Conservation (phyloP, 2,888 invertebrate genomes). For the Drosophila sordidula region DNA sequence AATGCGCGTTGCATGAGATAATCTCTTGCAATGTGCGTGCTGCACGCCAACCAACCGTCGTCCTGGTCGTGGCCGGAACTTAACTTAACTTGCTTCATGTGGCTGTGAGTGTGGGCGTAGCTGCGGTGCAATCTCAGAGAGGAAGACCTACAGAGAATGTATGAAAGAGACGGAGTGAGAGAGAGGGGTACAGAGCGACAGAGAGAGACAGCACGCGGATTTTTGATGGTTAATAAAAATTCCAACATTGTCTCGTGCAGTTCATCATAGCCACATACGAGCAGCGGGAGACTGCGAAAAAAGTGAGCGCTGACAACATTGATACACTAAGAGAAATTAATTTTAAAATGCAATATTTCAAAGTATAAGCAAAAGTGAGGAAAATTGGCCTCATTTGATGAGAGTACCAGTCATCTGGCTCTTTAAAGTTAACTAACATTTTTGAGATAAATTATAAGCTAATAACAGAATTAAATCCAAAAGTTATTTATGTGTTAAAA, state of each 20-base stretch:
- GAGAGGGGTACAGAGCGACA: no score
- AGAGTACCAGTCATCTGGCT: no score
- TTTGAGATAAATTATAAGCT: neutral
- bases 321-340: slow-evolving; percentile 39
- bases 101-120: slow-evolving; percentile 12
- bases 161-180: neutral
- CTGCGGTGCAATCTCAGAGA: slow-evolving; percentile 18
- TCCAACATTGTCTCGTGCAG: slow-evolving; percentile 81
- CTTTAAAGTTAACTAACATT: no score
- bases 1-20: slow-evolving; percentile 76
- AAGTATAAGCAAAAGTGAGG: neutral
- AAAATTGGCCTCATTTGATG: no score
- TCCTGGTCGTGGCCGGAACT: slow-evolving; percentile 42
- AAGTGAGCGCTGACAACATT: slow-evolving; percentile 46
- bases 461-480: neutral
- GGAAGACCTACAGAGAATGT: neutral
- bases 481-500: neutral
- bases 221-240: slow-evolving; percentile 83
- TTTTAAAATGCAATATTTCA: neutral
- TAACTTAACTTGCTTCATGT: slow-evolving; percentile 39
- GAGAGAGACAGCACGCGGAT: slow-evolving; percentile 49
- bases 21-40: slow-evolving; percentile 77
- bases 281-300: slow-evolving; percentile 27
- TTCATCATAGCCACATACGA: slow-evolving; percentile 72
- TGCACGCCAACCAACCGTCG: slow-evolving; percentile 66